Base-by-base conservation (phyloP, 2,113 vertebrate species). In the Gambusia affinis region DNA sequence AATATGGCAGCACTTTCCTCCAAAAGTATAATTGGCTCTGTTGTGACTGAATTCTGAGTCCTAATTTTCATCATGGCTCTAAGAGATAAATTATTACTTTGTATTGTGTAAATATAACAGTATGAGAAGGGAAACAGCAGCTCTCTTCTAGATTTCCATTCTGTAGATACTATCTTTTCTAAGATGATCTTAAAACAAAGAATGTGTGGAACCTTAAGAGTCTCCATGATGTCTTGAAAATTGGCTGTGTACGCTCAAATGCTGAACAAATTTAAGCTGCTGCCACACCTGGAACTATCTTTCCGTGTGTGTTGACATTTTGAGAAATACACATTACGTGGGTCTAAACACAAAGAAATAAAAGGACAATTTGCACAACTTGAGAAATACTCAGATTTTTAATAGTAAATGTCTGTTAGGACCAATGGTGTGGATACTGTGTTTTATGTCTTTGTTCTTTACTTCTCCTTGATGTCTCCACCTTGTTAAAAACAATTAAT, bases 1-100 rank as follows among this genome's bases (percentile, higher is more conserved):
- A 91, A 85, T 87, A 86, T 80, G 82, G 73, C 73, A 76, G 30
- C 68, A 80, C 81, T 89, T 87, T 89, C 73, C 47, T 83, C 85
- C 70, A 44, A 70, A 86, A 82, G 70, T 90, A 81, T 86, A 87
- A 85, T 88, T 86, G 85, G 72, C 75, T 77, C 19, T 2, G 66
- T 87, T 83, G 83, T 88, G 81, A 90, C 82, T 89, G 89, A 79
- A 87, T 81, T 80, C 70, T 71, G 79, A 84, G 84, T 88, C 86
- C 80, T 77, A 47, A 84, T 73, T 83, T 81, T 82, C 60, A 64
- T 28, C 65, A 42, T 37, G n/a, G 68, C 67, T 14, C 4, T 60
- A 42, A 73, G 70, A 85, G 73, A 79, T 60, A 80, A 85, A 83
- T 64, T 63, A 22, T 73, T 54, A 33, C n/a, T 67, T 44, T 30